Conservation (phyloP, 2,113 vertebrate species). For the Varanus komodoensis region DNA sequence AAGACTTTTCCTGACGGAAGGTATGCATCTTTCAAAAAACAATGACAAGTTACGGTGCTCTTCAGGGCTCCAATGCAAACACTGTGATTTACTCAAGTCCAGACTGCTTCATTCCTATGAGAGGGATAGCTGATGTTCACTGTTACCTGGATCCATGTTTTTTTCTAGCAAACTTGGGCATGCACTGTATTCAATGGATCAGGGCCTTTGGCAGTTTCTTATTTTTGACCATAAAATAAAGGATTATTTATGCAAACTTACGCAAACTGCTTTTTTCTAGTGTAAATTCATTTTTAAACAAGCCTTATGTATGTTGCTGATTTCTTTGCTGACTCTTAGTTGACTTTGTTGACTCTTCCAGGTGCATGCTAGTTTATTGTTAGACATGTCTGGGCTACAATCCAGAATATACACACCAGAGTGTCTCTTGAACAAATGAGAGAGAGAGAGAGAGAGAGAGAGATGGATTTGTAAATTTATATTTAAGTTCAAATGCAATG, state of each 20-base stretch:
- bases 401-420: neutral
- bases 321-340: neutral
- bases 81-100: neutral
- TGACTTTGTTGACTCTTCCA: neutral
- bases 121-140: neutral
- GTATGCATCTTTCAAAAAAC: neutral
- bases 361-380: neutral
- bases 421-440: neutral
- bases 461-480: neutral
- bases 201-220: neutral
- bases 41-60: neutral
- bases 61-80: neutral
- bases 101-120: neutral
- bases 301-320: neutral
- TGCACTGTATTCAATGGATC: neutral
- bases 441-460: neutral
- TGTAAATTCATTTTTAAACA: neutral
- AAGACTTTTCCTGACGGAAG: neutral
- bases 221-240: neutral
- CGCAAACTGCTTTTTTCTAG: neutral
- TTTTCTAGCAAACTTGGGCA: neutral
- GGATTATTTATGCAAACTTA: neutral
- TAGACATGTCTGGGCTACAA: neutral
- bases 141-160: neutral
- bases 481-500: slow-evolving; percentile 5